Evolutionary conservation across 1,140 invertebrate genomes (phyloP), one percentile per base, ranked within the genome.

Genomic region (Ips nitidus): DNA sequence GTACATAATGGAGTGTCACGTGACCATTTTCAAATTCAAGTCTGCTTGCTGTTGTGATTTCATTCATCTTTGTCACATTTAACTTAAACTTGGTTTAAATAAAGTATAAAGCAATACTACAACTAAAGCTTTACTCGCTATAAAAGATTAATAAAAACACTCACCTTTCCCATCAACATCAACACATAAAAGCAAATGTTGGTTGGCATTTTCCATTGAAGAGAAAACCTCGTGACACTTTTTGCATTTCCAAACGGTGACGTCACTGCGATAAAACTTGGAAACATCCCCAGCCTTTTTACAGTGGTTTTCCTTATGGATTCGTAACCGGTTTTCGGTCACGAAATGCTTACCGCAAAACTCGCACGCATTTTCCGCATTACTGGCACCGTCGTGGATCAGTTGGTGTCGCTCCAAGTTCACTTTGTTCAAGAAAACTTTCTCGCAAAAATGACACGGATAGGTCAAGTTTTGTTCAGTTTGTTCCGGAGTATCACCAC

Each of bases 221-320:
- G 78, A 75, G 70, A 80, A 81, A 39, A 81, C 79, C 65, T 80
- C 76, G 38, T 79, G 75, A 65, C 80, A 81, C 62, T 77, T 78
- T 22, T 61, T 72, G 57, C 80, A 81, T 56, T 79, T 76, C 78
- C 78, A 81, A 36, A 81, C 80, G 2, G 74, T 75, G 6, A 81
- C 74, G 52, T 80, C 80, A 43, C 77, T 80, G 7, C 79, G 70
- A 69, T 81, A 81, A 73, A 80, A 81, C 57, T 80, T 80, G 1
- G 74, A 77, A 39, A 78, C 75, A 50, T 78, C 78, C 4, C 78
- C 79, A 0, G 77, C 75, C 69, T 80, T 80, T 60, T 81, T 81
- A 66, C 80, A 81, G 66, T 81, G 80, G 60, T 80, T 81, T 67
- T 81, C 80, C 60, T 78, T 78, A 55, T 81, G 80, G 37, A 80